phyloP scores from a whole-genome alignment of 2,797 vertebrate genomes.

The Gambusia yucatana region DNA sequence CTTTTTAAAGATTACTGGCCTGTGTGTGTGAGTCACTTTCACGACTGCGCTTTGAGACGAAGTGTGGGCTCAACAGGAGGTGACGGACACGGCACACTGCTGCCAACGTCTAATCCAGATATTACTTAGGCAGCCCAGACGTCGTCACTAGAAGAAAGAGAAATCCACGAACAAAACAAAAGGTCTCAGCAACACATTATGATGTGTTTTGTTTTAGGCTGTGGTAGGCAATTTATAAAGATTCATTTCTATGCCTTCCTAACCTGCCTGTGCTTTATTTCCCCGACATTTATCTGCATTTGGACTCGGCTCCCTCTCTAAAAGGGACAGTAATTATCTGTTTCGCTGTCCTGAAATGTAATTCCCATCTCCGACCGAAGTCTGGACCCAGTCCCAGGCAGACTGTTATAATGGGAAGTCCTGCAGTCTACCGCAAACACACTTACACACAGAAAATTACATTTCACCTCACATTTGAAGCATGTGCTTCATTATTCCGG shows the following conservation, averaged over 20 bases:
- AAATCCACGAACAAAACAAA: not conserved
- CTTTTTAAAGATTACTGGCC: conserved; percentile 12
- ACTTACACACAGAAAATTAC: not conserved
- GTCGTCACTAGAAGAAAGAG: not conserved
- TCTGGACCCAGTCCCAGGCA: conserved; percentile 57
- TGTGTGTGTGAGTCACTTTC: conserved; percentile 34
- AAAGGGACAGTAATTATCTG: conserved; percentile 57
- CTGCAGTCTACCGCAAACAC: conserved; percentile 15
- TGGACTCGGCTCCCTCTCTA: conserved; percentile 17
- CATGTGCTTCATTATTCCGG: conserved; percentile 26
- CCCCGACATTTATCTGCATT: conserved; percentile 11
- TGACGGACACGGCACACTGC: conserved; percentile 27
- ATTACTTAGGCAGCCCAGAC: not conserved
- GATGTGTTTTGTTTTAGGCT: not conserved
- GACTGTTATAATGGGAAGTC: conserved; percentile 21
- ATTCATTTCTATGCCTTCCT: not conserved
- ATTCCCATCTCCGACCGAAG: conserved; percentile 54
- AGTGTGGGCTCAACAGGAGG: conserved; percentile 40
- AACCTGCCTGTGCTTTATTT: conserved; percentile 2
- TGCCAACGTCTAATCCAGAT: conserved; percentile 31
- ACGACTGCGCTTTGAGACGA: conserved; percentile 29
- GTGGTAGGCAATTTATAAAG: not conserved
- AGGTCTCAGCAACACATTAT: not conserved
- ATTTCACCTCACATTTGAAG: not conserved
- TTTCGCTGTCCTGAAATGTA: conserved; percentile 45